Percentiles rank a stretch among this genome's conserved stretches.
Evolutionary conservation across 2,113 vertebrate species (phyloP).

Genomic region (Isichthys henryi): DNA sequence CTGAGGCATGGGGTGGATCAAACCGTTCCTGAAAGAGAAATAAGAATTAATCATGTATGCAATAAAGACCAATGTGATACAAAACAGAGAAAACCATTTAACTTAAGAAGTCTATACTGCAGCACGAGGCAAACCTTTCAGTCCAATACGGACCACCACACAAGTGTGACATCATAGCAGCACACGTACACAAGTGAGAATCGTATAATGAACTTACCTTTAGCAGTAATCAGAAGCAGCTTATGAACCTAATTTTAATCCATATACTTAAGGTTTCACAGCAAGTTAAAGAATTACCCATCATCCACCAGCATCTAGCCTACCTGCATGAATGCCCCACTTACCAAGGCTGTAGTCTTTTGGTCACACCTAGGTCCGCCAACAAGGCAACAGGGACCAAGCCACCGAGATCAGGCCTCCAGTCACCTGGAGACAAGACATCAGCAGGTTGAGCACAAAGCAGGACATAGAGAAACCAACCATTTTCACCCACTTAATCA

Average conservation of each 20-base stretch:
- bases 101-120: neutral
- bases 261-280: neutral
- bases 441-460: neutral
- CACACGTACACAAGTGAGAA: neutral
- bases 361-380: neutral
- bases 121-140: neutral
- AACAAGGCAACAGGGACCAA: constrained; percentile 3
- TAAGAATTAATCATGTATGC: neutral
- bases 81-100: neutral
- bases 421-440: constrained; percentile 3
- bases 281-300: neutral
- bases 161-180: neutral
- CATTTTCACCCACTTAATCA: neutral
- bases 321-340: neutral
- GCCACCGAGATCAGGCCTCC: neutral
- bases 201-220: neutral
- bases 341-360: neutral
- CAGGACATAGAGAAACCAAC: neutral
- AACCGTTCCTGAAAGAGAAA: neutral
- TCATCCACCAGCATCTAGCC: neutral
- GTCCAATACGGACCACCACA: neutral
- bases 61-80: neutral
- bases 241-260: neutral
- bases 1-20: neutral
- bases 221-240: neutral